These are phyloP conservation scores for Drosophila bocki DNA, from an alignment of 1,140 invertebrate species.

Conservation along the genomic window DNA sequence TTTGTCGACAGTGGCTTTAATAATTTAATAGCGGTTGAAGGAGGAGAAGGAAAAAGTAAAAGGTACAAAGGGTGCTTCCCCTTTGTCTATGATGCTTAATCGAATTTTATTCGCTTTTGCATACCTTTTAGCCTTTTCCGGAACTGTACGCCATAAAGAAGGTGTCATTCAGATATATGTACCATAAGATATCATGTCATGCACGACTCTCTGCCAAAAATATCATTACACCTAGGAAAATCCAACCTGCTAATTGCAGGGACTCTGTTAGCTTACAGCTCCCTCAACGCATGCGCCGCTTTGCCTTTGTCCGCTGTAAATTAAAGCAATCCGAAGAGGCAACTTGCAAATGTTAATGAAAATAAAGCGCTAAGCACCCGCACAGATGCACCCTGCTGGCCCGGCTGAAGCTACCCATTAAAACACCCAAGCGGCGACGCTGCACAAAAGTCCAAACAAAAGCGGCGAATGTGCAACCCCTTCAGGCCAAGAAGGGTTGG, in stretches of 20 bases:
- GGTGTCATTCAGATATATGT: not conserved
- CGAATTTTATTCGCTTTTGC: not conserved
- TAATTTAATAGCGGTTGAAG: constrained; percentile 43
- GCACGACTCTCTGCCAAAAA: not conserved
- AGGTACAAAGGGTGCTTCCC: constrained; percentile 12
- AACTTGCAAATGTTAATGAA: constrained; percentile 79
- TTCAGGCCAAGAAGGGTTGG: constrained; percentile 18
- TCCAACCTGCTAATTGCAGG: constrained; percentile 17
- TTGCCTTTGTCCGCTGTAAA: constrained; percentile 16
- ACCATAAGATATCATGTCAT: not conserved
- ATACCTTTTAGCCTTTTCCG: not conserved
- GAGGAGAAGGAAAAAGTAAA: not conserved
- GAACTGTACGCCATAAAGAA: constrained; percentile 9
- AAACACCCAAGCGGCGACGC: constrained; percentile 59
- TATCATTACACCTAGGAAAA: not conserved
- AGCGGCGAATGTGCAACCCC: constrained; percentile 36
- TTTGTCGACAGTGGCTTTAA: constrained; percentile 49
- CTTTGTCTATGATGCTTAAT: constrained; percentile 5
- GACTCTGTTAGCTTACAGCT: constrained; percentile 52
- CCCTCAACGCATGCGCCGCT: constrained; percentile 60
- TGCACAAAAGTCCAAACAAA: constrained; percentile 70
- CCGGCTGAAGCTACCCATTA: constrained; percentile 59
- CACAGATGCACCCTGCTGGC: constrained; percentile 8
- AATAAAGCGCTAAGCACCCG: constrained; percentile 63
- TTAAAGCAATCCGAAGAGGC: constrained; percentile 58